Evolutionary conservation across 1,140 invertebrate genomes (phyloP).

Genomic region (Drosophila ambigua): DNA sequence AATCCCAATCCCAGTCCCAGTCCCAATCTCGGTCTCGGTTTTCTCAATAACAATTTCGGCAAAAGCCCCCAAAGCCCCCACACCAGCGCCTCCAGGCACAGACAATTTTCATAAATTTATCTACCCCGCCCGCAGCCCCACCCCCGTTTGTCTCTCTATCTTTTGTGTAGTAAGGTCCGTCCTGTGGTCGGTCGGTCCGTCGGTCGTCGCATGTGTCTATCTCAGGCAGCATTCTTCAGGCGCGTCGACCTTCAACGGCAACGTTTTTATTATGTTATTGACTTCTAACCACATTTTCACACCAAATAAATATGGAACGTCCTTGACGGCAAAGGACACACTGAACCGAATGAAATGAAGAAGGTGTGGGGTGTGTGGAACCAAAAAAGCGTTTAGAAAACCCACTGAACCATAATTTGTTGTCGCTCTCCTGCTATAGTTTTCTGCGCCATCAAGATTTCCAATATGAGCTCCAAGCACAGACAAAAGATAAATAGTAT

Average conservation of each 20-base stretch:
- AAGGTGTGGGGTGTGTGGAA: not conserved
- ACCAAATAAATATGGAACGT: slow-evolving; percentile 54
- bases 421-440: slow-evolving; percentile 46
- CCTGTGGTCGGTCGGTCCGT: not conserved
- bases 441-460: slow-evolving; percentile 45
- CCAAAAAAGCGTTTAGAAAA: slow-evolving; percentile 59
- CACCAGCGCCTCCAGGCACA: slow-evolving; percentile 11
- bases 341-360: slow-evolving; percentile 14
- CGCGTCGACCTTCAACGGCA: slow-evolving; percentile 61
- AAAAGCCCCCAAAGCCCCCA: slow-evolving; percentile 5
- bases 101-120: slow-evolving; percentile 60
- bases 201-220: slow-evolving; percentile 21
- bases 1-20: not conserved
- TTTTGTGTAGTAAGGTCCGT: no score
- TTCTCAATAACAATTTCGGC: slow-evolving; percentile 15
- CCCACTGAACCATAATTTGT: slow-evolving; percentile 69
- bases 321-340: slow-evolving; percentile 54
- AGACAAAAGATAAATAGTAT: slow-evolving; percentile 5
- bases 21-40: not conserved
- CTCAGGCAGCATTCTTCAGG: slow-evolving; percentile 25
- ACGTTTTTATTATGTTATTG: slow-evolving; percentile 79
- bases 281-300: slow-evolving; percentile 80
- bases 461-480: slow-evolving; percentile 38
- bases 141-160: not conserved
- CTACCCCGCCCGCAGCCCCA: not conserved